A percentile compares a stretch with the other conserved stretches of the same genome.
These are phyloP conservation scores for Meandrusa payeni DNA, from an alignment of 2,888 invertebrate species.

Conservation along the genomic window DNA sequence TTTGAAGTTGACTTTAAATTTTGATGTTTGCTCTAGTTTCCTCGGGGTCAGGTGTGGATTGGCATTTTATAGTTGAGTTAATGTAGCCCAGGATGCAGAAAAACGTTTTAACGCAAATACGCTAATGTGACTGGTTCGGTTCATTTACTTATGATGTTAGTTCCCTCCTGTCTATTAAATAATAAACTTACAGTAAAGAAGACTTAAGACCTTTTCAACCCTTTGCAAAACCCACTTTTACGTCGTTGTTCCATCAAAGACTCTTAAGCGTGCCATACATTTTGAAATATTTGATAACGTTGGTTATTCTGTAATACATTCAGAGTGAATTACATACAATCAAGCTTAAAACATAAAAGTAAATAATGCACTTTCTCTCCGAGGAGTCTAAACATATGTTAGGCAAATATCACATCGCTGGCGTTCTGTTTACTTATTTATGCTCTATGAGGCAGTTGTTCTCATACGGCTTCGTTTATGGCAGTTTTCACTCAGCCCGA, in stretches of 20 bases:
- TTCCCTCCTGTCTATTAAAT: too few species aligned
- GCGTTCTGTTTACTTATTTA: conserved; percentile 17
- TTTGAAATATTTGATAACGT: too few species aligned
- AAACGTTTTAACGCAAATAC: conserved; percentile 12
- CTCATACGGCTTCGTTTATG: conserved; percentile 59
- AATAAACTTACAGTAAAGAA: too few species aligned
- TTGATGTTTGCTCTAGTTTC: conserved; percentile 43
- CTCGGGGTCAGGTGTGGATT: conserved; percentile 21
- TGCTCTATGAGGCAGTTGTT: conserved; percentile 31
- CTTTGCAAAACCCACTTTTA: too few species aligned
- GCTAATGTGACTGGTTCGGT: too few species aligned
- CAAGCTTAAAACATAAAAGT: too few species aligned
- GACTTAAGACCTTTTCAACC: too few species aligned
- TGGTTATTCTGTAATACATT: too few species aligned
- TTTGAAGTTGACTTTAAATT: conserved; percentile 51
- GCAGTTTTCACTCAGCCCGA: conserved; percentile 77
- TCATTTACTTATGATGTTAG: too few species aligned
- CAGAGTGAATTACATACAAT: too few species aligned
- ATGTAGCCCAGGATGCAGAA: not conserved
- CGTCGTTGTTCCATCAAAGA: too few species aligned
- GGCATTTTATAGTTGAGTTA: conserved; percentile 31
- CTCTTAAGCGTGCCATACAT: too few species aligned
- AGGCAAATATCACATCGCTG: conserved; percentile 6
- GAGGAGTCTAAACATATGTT: not conserved
- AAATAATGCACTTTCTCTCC: conserved; percentile 6